A percentile compares a stretch with the other conserved stretches of the same genome.
Conservation (phyloP, 2,888 invertebrate genomes). For the Cyclophora albipunctata region DNA sequence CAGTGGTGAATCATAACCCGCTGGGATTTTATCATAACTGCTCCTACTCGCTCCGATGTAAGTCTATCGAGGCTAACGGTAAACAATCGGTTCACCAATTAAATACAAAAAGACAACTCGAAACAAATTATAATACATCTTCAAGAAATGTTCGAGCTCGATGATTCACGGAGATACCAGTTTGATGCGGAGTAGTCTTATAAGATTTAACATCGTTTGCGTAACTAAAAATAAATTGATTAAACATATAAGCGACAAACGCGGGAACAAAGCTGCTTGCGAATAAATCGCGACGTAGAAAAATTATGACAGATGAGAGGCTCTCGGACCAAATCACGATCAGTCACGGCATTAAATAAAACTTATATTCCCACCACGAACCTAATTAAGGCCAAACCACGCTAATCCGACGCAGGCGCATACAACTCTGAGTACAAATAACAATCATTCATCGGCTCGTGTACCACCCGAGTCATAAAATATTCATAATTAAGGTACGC, state of each 20-base stretch:
- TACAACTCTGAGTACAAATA: conserved; percentile 40
- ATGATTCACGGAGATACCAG: conserved; percentile 43
- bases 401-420: conserved; percentile 37
- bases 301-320: conserved; percentile 71
- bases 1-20: conserved; percentile 44
- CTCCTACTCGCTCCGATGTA: conserved; percentile 36
- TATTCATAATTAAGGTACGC: conserved; percentile 44
- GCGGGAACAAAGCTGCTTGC: conserved; percentile 58
- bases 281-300: conserved; percentile 71
- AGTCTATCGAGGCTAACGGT: conserved; percentile 36
- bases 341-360: conserved; percentile 66
- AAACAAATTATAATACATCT: conserved; percentile 51
- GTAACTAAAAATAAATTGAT: conserved; percentile 53
- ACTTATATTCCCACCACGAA: conserved; percentile 48
- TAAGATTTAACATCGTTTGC: conserved; percentile 36
- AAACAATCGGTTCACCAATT: conserved; percentile 39
- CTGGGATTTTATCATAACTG: conserved; percentile 52
- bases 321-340: conserved; percentile 42
- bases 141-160: conserved; percentile 36
- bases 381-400: conserved; percentile 58
- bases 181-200: conserved; percentile 40
- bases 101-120: conserved; percentile 42
- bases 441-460: conserved; percentile 27
- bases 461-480: conserved; percentile 30
- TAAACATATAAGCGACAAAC: conserved; percentile 42